These are phyloP conservation scores for Tichodroma muraria DNA, from an alignment of 2,113 vertebrate species.

Conservation along the genomic window DNA sequence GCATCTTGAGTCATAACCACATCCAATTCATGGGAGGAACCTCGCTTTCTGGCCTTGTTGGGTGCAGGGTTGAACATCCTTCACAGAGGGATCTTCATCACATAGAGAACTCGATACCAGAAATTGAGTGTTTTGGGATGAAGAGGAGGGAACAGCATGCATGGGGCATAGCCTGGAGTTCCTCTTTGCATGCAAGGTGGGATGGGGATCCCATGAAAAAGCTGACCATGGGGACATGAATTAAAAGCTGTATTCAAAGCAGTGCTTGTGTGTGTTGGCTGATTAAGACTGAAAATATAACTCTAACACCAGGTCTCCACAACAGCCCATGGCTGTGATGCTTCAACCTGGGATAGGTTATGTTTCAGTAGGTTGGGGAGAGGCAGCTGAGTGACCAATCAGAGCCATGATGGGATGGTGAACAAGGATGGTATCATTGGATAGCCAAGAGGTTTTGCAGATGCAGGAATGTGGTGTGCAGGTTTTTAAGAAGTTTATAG, in stretches of 20 bases:
- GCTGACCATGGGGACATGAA: background rate
- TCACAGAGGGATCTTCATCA: background rate
- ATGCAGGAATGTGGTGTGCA: background rate
- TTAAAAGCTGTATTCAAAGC: background rate
- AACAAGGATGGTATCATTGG: background rate
- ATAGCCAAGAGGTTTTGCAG: background rate
- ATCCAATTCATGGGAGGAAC: background rate
- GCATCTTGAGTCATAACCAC: background rate
- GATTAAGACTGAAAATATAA: background rate
- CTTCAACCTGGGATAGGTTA: background rate
- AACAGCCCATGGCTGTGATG: background rate
- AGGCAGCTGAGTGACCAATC: background rate
- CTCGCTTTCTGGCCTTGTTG: fast-evolving
- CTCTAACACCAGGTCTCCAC: background rate
- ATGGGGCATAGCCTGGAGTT: background rate
- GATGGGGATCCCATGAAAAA: background rate
- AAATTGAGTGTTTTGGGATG: background rate
- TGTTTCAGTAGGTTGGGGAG: background rate
- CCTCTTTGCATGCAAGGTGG: background rate
- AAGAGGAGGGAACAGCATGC: background rate
- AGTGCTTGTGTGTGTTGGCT: background rate
- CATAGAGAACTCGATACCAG: background rate
- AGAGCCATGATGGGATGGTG: background rate
- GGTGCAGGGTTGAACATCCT: background rate
- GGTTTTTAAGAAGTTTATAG: background rate